Conservation (phyloP, 2,113 vertebrate species). For the Cyphomyrus discorhynchus region DNA sequence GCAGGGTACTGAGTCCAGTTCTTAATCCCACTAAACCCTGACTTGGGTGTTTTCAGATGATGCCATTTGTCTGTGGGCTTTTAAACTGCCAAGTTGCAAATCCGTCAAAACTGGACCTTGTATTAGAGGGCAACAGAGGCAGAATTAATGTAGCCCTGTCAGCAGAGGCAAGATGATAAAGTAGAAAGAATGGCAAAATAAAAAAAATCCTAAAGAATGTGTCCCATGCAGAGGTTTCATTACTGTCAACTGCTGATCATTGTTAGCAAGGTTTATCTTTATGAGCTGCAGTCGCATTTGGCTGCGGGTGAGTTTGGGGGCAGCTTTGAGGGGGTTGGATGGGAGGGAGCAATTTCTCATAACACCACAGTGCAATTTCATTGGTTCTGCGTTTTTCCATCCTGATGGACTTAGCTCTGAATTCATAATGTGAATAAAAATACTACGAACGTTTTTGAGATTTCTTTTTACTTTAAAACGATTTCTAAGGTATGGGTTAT, state of each 20-base stretch:
- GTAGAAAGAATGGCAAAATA: slow-evolving; percentile 19
- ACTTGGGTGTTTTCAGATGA: slow-evolving; percentile 11
- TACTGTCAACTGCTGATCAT: slow-evolving; percentile 9
- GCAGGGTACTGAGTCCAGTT: background rate
- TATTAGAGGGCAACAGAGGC: slow-evolving; percentile 18
- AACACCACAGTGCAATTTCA: background rate
- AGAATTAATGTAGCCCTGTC: slow-evolving; percentile 28
- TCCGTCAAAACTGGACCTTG: slow-evolving; percentile 7
- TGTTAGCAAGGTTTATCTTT: slow-evolving; percentile 13
- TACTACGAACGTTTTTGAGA: background rate
- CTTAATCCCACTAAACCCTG: slow-evolving; percentile 16
- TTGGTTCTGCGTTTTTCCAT: background rate
- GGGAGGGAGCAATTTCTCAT: background rate
- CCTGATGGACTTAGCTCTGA: background rate
- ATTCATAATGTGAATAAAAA: background rate
- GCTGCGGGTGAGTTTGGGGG: slow-evolving; percentile 3
- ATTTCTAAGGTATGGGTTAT: background rate
- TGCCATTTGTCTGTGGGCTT: slow-evolving; percentile 10
- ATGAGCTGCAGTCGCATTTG: background rate
- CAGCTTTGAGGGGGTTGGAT: background rate
- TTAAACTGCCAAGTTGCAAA: slow-evolving; percentile 24
- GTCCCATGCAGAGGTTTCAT: slow-evolving; percentile 10
- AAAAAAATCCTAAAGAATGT: background rate
- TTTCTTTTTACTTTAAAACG: background rate
- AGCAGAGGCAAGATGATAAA: slow-evolving; percentile 36